Evolutionary conservation across 2,797 vertebrate species (phyloP).

Genomic region (Enteromius anoplus): DNA sequence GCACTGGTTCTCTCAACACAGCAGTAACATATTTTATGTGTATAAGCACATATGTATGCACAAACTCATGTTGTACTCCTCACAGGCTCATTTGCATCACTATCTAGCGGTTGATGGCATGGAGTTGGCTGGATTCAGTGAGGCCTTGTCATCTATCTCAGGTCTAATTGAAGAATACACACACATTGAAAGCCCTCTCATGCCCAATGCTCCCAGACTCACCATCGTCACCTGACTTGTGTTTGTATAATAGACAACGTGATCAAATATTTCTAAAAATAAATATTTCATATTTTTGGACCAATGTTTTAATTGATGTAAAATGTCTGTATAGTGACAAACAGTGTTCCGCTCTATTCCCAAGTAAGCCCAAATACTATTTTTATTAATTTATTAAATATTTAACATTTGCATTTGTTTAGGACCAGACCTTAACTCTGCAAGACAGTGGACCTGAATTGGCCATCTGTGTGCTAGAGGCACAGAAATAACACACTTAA

Average conservation of each 20-base stretch:
- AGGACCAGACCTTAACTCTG: neutral
- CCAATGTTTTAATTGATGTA: neutral
- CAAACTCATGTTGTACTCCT: neutral
- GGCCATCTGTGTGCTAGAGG: neutral
- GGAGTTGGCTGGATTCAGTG: slow-evolving; percentile 86
- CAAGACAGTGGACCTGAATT: neutral
- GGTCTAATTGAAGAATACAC: slow-evolving; percentile 89
- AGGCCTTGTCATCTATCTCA: slow-evolving; percentile 84
- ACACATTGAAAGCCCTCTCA: slow-evolving; percentile 77
- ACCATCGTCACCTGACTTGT: slow-evolving; percentile 73
- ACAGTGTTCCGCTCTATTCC: neutral
- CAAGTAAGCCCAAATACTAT: neutral
- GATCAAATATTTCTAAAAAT: neutral
- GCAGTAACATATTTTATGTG: neutral
- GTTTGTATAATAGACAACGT: neutral
- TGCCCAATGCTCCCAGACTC: slow-evolving; percentile 78
- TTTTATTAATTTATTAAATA: no score
- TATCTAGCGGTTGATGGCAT: slow-evolving; percentile 91
- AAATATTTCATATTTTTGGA: neutral
- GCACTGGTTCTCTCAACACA: neutral
- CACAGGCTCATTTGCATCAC: slow-evolving; percentile 94
- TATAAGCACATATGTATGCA: neutral
- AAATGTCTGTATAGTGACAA: neutral
- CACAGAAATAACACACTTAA: neutral
- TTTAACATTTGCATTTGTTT: neutral